Evolutionary conservation across 2,797 vertebrate genomes (phyloP).

Genomic region (Betta splendens): DNA sequence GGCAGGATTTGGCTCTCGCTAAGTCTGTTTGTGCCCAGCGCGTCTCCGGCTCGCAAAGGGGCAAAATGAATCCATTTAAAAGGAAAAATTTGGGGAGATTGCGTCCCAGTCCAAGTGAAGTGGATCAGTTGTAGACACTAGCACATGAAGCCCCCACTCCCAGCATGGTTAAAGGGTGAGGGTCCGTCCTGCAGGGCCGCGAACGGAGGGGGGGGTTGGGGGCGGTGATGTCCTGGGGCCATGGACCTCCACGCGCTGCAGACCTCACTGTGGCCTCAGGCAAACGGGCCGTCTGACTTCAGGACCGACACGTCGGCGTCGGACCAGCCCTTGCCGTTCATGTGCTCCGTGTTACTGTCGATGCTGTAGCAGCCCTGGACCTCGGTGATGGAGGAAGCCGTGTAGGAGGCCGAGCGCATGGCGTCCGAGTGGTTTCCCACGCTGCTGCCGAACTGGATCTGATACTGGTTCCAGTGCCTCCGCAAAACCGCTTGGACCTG

Average conservation of each 20-base stretch:
- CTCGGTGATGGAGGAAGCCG: constrained; percentile 86
- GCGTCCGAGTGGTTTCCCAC: constrained; percentile 88
- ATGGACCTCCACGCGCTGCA: constrained; percentile 24
- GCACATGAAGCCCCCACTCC: too few relatives aligned
- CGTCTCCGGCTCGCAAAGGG: constrained; percentile 23
- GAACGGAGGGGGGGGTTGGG: too few relatives aligned
- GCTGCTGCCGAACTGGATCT: constrained; percentile 92
- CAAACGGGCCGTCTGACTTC: constrained; percentile 86
- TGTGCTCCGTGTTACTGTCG: constrained; percentile 85
- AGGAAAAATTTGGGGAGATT: constrained; percentile 25
- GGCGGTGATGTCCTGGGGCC: neutral
- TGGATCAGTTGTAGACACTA: constrained; percentile 40
- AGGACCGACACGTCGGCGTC: constrained; percentile 82
- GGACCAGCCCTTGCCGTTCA: constrained; percentile 89
- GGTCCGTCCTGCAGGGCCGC: too few relatives aligned
- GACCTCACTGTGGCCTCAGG: constrained; percentile 71
- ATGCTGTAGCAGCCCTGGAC: constrained; percentile 87
- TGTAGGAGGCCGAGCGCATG: constrained; percentile 85
- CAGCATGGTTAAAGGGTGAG: constrained; percentile 68
- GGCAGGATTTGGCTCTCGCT: constrained; percentile 41
- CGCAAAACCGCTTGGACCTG: constrained; percentile 93
- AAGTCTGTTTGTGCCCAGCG: constrained; percentile 52
- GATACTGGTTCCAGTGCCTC: constrained; percentile 95
- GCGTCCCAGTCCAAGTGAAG: constrained; percentile 39
- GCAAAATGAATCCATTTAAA: constrained; percentile 28